phyloP scores from a whole-genome alignment of 64 coral and sea anemone genomes.

The Actinia equina region DNA sequence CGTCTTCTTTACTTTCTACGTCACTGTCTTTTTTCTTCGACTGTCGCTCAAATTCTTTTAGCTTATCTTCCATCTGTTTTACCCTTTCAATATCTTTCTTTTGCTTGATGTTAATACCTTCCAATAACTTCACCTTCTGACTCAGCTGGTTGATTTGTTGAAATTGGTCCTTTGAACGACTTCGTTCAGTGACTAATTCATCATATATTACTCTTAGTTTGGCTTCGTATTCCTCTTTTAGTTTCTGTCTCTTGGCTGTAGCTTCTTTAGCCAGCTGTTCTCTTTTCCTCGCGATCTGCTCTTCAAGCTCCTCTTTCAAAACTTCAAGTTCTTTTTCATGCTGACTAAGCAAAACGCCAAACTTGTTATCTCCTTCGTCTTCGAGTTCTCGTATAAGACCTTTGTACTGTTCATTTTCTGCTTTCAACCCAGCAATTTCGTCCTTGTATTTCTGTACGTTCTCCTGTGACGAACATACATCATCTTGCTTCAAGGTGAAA shows the following conservation, averaged over 20 bases:
- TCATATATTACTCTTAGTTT: slow-evolving; percentile 88
- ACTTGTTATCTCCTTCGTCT: slow-evolving; percentile 77
- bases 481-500: slow-evolving; percentile 10
- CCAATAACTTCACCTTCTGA: slow-evolving; percentile 46
- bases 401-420: slow-evolving; percentile 52
- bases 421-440: slow-evolving; percentile 51
- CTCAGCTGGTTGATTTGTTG: slow-evolving; percentile 65
- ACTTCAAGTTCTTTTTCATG: slow-evolving; percentile 86
- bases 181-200: slow-evolving; percentile 79
- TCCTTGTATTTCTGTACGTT: slow-evolving; percentile 32
- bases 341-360: slow-evolving; percentile 87
- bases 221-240: slow-evolving; percentile 86
- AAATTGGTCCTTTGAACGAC: slow-evolving; percentile 58
- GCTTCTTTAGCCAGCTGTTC: slow-evolving; percentile 86
- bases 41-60: slow-evolving; percentile 26
- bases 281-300: slow-evolving; percentile 87
- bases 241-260: slow-evolving; percentile 69
- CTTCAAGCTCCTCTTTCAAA: slow-evolving; percentile 86
- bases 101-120: slow-evolving; percentile 42
- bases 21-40: slow-evolving; percentile 34
- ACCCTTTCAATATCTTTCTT: slow-evolving; percentile 53
- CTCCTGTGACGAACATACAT: neutral
- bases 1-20: slow-evolving; percentile 44
- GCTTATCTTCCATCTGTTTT: slow-evolving; percentile 55
- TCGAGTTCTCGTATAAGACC: slow-evolving; percentile 61